phyloP scores from a whole-genome alignment of 2,797 vertebrate genomes.

The Pangasius mekongensis region DNA sequence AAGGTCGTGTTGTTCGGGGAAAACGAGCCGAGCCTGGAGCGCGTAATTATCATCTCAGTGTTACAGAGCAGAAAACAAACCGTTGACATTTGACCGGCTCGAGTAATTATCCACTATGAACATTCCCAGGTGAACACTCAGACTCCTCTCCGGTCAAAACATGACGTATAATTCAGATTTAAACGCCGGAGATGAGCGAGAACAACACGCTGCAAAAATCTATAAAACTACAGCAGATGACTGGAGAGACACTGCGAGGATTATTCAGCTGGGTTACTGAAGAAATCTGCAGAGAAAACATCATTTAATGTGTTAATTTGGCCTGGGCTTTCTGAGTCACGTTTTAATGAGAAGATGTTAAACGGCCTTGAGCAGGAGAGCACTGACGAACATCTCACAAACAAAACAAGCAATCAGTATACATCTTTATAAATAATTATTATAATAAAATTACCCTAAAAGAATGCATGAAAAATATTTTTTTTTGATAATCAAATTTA shows the following conservation, averaged over 20 bases:
- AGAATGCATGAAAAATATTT: not conserved
- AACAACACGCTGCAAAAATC: no score
- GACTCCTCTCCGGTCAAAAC: not conserved
- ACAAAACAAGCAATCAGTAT: slow-evolving; percentile 48
- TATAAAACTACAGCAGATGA: not conserved
- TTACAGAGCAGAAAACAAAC: slow-evolving; percentile 41
- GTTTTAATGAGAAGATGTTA: slow-evolving; percentile 1
- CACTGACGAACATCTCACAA: slow-evolving; percentile 60
- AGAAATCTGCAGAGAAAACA: slow-evolving; percentile 16
- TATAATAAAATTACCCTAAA: slow-evolving; percentile 34
- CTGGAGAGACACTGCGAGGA: not conserved
- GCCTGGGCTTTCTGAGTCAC: not conserved
- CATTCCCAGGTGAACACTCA: not conserved
- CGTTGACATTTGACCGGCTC: slow-evolving; percentile 30
- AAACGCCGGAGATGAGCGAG: slow-evolving; percentile 1
- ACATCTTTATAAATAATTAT: slow-evolving; percentile 48
- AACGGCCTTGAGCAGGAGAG: slow-evolving; percentile 68
- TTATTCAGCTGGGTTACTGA: not conserved
- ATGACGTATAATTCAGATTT: not conserved
- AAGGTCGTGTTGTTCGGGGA: not conserved
- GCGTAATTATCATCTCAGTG: slow-evolving; percentile 24
- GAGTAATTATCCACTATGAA: slow-evolving; percentile 24
- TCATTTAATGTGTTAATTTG: not conserved
- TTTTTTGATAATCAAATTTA: slow-evolving; percentile 18
- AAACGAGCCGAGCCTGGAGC: slow-evolving; percentile 14